These are phyloP conservation scores for Isoperla grammatica DNA, from an alignment of 2,888 invertebrate genomes.

Conservation along the genomic window DNA sequence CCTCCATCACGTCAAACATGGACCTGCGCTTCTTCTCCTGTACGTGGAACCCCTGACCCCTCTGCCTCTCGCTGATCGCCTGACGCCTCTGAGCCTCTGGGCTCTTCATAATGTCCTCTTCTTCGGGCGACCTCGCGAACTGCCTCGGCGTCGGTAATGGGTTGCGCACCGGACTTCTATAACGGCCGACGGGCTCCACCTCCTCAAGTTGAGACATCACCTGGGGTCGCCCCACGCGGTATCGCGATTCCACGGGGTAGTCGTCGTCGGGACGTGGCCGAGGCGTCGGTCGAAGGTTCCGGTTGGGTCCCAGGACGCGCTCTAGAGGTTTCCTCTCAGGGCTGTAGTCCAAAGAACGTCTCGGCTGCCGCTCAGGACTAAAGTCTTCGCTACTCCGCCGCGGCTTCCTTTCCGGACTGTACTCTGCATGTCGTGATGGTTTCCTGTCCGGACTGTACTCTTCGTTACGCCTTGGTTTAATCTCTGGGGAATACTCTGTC, in stretches of 20 bases:
- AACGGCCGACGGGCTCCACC: neutral
- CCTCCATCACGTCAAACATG: slow-evolving; percentile 41
- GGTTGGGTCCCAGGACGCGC: slow-evolving; percentile 18
- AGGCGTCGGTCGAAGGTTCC: neutral
- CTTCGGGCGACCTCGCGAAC: slow-evolving; percentile 30
- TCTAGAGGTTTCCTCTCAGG: slow-evolving; percentile 10
- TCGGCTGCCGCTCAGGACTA: slow-evolving; percentile 3
- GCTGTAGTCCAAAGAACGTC: neutral
- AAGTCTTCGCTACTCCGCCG: neutral
- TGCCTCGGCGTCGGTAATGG: slow-evolving; percentile 4
- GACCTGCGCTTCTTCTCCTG: slow-evolving; percentile 28
- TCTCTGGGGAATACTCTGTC: neutral
- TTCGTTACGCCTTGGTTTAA: neutral
- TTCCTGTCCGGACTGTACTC: slow-evolving; percentile 7
- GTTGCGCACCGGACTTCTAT: slow-evolving; percentile 6
- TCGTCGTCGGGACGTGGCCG: neutral
- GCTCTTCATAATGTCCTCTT: neutral
- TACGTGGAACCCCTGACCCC: neutral
- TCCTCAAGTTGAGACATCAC: slow-evolving; percentile 4
- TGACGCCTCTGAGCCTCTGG: slow-evolving; percentile 13
- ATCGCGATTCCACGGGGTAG: slow-evolving; percentile 1
- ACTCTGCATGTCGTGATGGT: neutral
- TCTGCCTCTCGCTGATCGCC: neutral
- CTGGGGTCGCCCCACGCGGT: slow-evolving; percentile 7
- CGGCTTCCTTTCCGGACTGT: neutral